Conservation (phyloP, 2,113 vertebrate genomes). For the Amphiprion percula region DNA sequence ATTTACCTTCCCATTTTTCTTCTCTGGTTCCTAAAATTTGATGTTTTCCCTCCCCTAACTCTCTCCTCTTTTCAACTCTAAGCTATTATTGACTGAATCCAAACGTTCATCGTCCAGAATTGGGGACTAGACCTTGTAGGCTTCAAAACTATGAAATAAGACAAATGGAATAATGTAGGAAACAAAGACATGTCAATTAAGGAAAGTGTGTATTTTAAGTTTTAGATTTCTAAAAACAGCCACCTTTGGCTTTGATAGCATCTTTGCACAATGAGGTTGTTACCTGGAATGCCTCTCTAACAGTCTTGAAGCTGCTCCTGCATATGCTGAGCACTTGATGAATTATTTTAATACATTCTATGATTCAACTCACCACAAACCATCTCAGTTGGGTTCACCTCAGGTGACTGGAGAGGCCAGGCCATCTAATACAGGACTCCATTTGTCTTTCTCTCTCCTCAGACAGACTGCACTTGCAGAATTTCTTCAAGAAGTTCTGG, state of each 20-base stretch:
- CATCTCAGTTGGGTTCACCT: too few species aligned
- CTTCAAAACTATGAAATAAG: too few species aligned
- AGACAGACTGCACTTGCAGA: too few species aligned
- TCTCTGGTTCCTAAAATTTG: not conserved
- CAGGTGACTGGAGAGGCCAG: not conserved
- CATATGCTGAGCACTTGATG: not conserved
- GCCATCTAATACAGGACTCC: not conserved
- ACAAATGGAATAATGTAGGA: too few species aligned
- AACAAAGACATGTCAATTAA: not conserved
- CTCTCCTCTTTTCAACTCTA: not conserved
- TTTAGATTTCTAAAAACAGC: not conserved
- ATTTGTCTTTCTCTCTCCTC: too few species aligned
- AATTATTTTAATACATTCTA: slow-evolving; percentile 4
- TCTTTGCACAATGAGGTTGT: not conserved
- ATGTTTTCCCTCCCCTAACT: not conserved
- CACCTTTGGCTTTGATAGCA: not conserved
- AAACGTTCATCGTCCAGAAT: not conserved
- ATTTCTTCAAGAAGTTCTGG: too few species aligned
- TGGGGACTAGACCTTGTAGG: not conserved
- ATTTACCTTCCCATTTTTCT: not conserved
- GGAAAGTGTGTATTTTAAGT: not conserved
- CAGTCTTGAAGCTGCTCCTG: not conserved
- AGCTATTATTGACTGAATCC: too few species aligned
- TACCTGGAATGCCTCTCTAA: not conserved
- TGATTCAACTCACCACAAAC: not conserved